Base-by-base conservation (phyloP, 92 coral and sea anemone species). In the Porites cylindrica region DNA sequence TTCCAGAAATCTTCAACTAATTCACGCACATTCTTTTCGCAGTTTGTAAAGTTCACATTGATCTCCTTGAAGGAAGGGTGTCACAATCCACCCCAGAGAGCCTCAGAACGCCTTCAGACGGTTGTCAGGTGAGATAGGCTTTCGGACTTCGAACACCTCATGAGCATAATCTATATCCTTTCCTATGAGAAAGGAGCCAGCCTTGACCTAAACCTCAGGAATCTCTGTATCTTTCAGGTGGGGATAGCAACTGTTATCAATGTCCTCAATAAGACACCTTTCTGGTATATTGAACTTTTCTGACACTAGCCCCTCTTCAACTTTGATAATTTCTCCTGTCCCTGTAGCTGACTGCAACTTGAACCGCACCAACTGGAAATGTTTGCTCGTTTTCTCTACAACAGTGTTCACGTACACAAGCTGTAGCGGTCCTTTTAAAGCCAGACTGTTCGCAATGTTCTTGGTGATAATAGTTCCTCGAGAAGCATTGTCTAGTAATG, bases 91-190 rank as follows among this genome's bases (percentile, higher is more conserved):
- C 6, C 90, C 84, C 6, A 90, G 90, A 58, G 87, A 87, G 66
- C 86, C 87, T 52, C 87, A 67, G 53, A 74, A 60, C 56, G 83
- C 93, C 29, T 90, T 26, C 66, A 89, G 66, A 23, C 82, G 80
- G n/a, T 88, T 69, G 11, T 38, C 56, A 0, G 93, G 82, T 5
- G 77, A 10, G 64, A 58, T 69, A 9, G 91, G 66, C 72, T 72
- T 80, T 24, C 88, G 80, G 19, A 81, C 83, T 77, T 92, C 88
- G n/a, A 83, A 70, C 32, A 93, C 83, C 51, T 85, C 92, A 70
- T 90, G 91, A 14, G 96, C 93, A 63, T 86, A 54, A 29, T 82
- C 82, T 16, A 87, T 85, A 61, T 93, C 91, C 73, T 93, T 86
- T 14, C 91, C 93, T 59, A 90, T 93, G 65, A 93, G 66, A 16